Conservation (phyloP, 2,888 invertebrate species). For the Kuschelorhynchus macadamiae region DNA sequence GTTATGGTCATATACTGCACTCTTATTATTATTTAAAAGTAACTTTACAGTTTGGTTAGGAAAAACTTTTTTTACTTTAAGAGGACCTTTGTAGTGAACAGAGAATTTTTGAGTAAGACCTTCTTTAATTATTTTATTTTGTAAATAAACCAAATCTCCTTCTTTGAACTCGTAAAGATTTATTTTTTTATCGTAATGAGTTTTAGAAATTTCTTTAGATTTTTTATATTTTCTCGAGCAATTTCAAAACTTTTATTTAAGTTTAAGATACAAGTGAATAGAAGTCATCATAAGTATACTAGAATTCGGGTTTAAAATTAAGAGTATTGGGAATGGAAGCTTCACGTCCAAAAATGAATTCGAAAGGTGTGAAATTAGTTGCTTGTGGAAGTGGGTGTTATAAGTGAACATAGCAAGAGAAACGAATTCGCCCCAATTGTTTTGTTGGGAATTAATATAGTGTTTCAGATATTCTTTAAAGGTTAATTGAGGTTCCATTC, state of each 20-base stretch:
- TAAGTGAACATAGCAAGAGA: conserved; percentile 27
- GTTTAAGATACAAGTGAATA: conserved; percentile 51
- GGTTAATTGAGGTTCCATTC: conserved; percentile 51
- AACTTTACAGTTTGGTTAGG: neutral
- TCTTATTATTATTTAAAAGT: neutral
- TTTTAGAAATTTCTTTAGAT: neutral
- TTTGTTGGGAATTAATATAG: conserved; percentile 5
- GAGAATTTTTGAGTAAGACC: conserved; percentile 6
- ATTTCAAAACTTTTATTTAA: conserved; percentile 53
- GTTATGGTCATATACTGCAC: conserved; percentile 5
- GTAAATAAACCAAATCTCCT: neutral
- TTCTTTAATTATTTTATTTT: neutral
- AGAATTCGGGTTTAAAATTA: conserved; percentile 50
- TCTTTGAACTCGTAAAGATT: neutral
- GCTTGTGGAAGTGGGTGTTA: conserved; percentile 26
- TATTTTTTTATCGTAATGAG: conserved; percentile 1
- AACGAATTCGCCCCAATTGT: conserved; percentile 5
- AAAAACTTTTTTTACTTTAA: neutral
- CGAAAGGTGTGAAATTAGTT: conserved; percentile 61
- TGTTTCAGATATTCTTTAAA: conserved; percentile 19
- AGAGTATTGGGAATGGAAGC: conserved; percentile 58
- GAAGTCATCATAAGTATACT: conserved; percentile 55
- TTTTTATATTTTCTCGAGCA: conserved; percentile 32
- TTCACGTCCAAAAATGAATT: conserved; percentile 59
- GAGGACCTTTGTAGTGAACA: conserved; percentile 1